Conservation (phyloP, 2,888 invertebrate genomes). For the Toxonevra muliebris region DNA sequence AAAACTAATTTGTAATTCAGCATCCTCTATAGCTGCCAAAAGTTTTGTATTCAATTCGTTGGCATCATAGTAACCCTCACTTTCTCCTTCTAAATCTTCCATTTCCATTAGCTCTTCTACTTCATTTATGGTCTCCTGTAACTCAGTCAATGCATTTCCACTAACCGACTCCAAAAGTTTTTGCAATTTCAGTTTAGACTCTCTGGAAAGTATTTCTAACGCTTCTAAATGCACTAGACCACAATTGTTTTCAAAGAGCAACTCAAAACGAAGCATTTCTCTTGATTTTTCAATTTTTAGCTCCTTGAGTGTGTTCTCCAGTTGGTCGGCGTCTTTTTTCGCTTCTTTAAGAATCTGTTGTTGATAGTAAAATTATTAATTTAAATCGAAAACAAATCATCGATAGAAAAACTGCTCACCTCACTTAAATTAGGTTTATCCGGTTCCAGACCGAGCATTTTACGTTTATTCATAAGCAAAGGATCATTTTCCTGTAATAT, state of each 20-base stretch:
- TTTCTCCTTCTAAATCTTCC: slow-evolving; percentile 73
- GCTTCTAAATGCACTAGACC: slow-evolving; percentile 91
- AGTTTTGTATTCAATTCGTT: slow-evolving; percentile 69
- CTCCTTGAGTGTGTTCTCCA: slow-evolving; percentile 56
- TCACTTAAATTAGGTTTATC: slow-evolving; percentile 59
- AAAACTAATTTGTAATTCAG: slow-evolving; percentile 72
- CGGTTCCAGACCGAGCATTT: slow-evolving; percentile 64
- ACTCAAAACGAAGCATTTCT: slow-evolving; percentile 75
- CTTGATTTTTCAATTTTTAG: slow-evolving; percentile 55
- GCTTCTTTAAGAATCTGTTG: slow-evolving; percentile 75
- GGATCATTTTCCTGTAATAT: slow-evolving; percentile 93
- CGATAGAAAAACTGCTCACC: too few species aligned
- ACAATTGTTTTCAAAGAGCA: slow-evolving; percentile 87
- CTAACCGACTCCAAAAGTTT: slow-evolving; percentile 70
- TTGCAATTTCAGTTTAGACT: slow-evolving; percentile 79
- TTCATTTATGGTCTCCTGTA: slow-evolving; percentile 81
- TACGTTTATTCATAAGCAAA: slow-evolving; percentile 76
- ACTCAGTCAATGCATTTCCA: slow-evolving; percentile 71
- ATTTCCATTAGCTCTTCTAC: slow-evolving; percentile 82
- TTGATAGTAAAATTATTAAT: slow-evolving; percentile 49
- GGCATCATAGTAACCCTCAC: slow-evolving; percentile 64
- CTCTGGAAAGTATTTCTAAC: slow-evolving; percentile 87
- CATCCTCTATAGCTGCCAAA: slow-evolving; percentile 70
- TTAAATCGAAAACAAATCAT: background rate
- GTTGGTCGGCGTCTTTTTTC: slow-evolving; percentile 71